phyloP scores from a whole-genome alignment of 2,797 vertebrate genomes.

The Ctenochaetus hawaiiensis region DNA sequence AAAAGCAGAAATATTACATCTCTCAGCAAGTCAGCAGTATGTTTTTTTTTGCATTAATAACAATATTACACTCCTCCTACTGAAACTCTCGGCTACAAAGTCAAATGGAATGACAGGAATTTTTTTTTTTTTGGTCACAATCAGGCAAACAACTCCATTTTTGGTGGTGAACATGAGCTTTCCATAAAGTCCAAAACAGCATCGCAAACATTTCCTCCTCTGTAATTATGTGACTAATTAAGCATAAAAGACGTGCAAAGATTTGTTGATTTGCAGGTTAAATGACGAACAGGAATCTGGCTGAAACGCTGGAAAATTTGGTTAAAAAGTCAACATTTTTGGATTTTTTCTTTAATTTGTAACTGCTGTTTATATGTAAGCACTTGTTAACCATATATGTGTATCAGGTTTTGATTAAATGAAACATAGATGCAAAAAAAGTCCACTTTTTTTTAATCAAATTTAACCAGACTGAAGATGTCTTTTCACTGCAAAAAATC shows the following conservation, averaged over 20 bases:
- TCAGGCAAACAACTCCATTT: slow-evolving; percentile 36
- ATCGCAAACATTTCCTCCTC: background rate
- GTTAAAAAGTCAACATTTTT: background rate
- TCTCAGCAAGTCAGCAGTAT: slow-evolving; percentile 42
- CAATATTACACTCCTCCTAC: slow-evolving; percentile 10
- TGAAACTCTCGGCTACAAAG: slow-evolving; percentile 12
- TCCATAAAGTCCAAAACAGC: slow-evolving; percentile 10
- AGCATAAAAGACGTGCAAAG: background rate
- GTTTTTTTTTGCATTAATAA: slow-evolving; percentile 17
- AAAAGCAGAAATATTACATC: slow-evolving; percentile 61
- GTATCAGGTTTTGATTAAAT: background rate
- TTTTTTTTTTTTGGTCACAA: slow-evolving; percentile 53
- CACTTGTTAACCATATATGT: background rate
- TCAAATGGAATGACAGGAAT: slow-evolving; percentile 46
- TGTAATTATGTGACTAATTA: background rate
- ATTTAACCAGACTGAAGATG: background rate
- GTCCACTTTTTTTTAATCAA: background rate
- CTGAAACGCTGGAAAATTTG: background rate
- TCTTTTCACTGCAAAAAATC: background rate
- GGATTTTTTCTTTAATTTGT: background rate
- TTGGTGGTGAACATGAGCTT: slow-evolving; percentile 14
- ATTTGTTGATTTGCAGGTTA: background rate
- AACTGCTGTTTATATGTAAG: background rate
- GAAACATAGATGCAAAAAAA: background rate
- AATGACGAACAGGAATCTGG: background rate